Evolutionary conservation across 2,888 invertebrate genomes (phyloP).

Genomic region (Eledone cirrhosa): DNA sequence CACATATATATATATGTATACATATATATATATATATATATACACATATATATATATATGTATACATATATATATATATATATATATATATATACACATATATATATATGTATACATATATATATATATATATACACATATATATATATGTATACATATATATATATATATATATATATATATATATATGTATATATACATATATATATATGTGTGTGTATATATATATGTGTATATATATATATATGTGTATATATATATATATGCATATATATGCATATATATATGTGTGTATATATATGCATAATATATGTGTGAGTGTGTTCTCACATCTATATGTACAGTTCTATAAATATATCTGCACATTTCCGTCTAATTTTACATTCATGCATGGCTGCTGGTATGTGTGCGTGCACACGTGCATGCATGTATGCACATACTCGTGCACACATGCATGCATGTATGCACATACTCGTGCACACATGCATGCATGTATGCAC

Average conservation of each 20-base stretch:
- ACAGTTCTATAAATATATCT: background rate
- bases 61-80: background rate
- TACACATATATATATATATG: background rate
- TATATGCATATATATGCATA: background rate
- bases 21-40: background rate
- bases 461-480: background rate
- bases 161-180: background rate
- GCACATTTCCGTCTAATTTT: background rate
- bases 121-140: conserved; percentile 2
- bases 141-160: background rate
- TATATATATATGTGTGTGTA: background rate
- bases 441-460: background rate
- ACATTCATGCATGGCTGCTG: background rate
- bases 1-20: background rate
- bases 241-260: background rate
- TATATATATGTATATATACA: background rate
- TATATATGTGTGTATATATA: background rate
- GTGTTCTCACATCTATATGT: background rate
- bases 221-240: background rate
- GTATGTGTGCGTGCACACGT: background rate
- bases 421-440: background rate
- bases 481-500: too few relatives aligned
- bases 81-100: background rate
- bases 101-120: background rate
- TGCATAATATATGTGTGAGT: background rate